phyloP scores from a whole-genome alignment of 2,797 vertebrate genomes.

The Rhyacichthys aspro region DNA sequence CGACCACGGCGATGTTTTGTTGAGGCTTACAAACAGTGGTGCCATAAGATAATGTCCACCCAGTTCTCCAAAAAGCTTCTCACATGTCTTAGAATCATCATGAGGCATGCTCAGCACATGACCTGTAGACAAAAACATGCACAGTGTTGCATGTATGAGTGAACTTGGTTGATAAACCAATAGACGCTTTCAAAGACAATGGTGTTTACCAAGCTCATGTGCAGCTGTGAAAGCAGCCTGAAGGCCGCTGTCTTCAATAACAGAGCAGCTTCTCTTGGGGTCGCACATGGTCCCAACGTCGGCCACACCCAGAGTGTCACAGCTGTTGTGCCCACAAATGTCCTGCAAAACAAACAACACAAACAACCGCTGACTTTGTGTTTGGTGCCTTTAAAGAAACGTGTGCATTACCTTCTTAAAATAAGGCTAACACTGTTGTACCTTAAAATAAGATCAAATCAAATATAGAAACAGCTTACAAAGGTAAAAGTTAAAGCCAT shows the following conservation, averaged over 20 bases:
- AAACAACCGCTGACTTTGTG: background rate
- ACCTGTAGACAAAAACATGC: conserved; percentile 72
- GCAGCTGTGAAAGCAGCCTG: conserved; percentile 94
- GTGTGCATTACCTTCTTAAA: background rate
- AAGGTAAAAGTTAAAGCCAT: conserved; percentile 18
- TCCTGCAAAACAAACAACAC: conserved; percentile 77
- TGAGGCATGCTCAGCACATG: conserved; percentile 97
- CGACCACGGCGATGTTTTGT: conserved; percentile 92
- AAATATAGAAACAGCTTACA: conserved; percentile 46
- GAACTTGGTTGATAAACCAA: too few species aligned
- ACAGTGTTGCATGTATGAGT: background rate
- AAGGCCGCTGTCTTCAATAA: conserved; percentile 94
- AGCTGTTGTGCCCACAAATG: conserved; percentile 92
- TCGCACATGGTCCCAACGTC: conserved; percentile 96
- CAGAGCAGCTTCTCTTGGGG: conserved; percentile 93
- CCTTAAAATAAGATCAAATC: background rate
- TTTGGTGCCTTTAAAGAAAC: too few species aligned
- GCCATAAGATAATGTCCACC: conserved; percentile 91
- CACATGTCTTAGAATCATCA: conserved; percentile 92
- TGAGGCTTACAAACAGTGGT: conserved; percentile 87
- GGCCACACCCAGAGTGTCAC: conserved; percentile 91
- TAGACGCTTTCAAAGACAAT: too few species aligned
- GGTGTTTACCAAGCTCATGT: conserved; percentile 90
- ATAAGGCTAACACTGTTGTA: background rate
- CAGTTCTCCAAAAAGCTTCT: conserved; percentile 87